Base-by-base conservation (phyloP, 2,888 invertebrate species). In the Drosophila pseudotakahashii region DNA sequence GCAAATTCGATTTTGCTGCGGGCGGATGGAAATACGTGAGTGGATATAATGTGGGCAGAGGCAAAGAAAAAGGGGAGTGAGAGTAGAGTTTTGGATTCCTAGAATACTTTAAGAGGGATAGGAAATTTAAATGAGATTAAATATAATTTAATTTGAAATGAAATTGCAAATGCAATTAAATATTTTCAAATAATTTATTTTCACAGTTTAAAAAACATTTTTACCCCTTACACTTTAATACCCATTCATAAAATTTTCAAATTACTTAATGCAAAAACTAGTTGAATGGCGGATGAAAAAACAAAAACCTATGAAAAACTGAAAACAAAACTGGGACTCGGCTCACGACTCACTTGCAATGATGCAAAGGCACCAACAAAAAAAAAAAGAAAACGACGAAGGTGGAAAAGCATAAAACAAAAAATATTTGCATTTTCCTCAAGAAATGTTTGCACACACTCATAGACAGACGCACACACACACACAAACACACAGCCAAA, bases 341-440 rank as follows among this genome's bases (percentile, higher is more conserved):
- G 30, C 59, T 32, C 16, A 34, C 14, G 51, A 52, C 36, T 61
- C 51, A 60, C 67, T 52, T 69, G 52, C 37, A 32, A 50, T 50
- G 64, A 50, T 50, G 64, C 61, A 73, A 69, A 55, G 42, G n/a
- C n/a, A n/a, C n/a, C 41, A 41, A 41, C n/a, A n/a, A n/a, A n/a
- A n/a, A n/a, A n/a, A n/a, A n/a, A n/a, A n/a, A n/a, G n/a, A 13
- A 52, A 50, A 50, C 45, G 55, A 59, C 39, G 37, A 39, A 54
- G 53, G 62, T 37, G 39, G 39, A 44, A 54, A 36, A 19, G 36
- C 34, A 34, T 34, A 26, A 45, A 62, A 44, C 45, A 55, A 73
- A 73, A 75, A 75, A 76, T 76, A 78, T 82, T 80, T 81, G 80
- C 80, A 80, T 79, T 69, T 69, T 73, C 51, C 83, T 82, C 76